Conservation (phyloP, 2,888 invertebrate species). For the Hemistola chrysoprasaria region DNA sequence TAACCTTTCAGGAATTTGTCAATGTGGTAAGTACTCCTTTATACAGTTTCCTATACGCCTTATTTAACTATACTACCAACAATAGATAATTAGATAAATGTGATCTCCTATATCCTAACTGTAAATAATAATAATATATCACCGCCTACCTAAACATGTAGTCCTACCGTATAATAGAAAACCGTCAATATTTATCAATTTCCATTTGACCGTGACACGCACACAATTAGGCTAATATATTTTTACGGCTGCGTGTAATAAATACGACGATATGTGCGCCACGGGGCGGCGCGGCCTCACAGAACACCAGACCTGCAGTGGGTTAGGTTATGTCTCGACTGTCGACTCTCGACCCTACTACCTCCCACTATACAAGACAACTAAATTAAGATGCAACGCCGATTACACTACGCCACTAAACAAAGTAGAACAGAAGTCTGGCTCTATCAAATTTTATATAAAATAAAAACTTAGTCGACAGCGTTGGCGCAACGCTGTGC, state of each 20-base stretch:
- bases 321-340: slow-evolving; percentile 48
- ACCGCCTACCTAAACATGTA: slow-evolving; percentile 1
- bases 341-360: slow-evolving; percentile 28
- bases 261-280: slow-evolving; percentile 53
- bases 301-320: slow-evolving; percentile 33
- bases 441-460: no score
- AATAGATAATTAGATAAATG: no score
- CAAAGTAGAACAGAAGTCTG: no score
- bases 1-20: slow-evolving; percentile 96
- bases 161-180: slow-evolving; percentile 15
- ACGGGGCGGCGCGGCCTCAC: slow-evolving; percentile 45
- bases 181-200: slow-evolving; percentile 26
- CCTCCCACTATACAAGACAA: slow-evolving; percentile 75
- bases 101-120: no score
- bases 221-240: slow-evolving; percentile 52
- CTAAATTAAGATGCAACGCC: slow-evolving; percentile 80
- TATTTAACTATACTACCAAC: no score
- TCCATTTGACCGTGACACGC: slow-evolving; percentile 27
- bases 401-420: no score
- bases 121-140: slow-evolving; percentile 10
- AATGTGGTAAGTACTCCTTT: slow-evolving; percentile 89
- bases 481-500: no score
- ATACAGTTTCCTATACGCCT: no score
- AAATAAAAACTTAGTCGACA: no score
- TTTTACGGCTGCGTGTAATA: slow-evolving; percentile 48